Evolutionary conservation across 2,888 invertebrate species (phyloP).

Genomic region (Volucella zonaria): DNA sequence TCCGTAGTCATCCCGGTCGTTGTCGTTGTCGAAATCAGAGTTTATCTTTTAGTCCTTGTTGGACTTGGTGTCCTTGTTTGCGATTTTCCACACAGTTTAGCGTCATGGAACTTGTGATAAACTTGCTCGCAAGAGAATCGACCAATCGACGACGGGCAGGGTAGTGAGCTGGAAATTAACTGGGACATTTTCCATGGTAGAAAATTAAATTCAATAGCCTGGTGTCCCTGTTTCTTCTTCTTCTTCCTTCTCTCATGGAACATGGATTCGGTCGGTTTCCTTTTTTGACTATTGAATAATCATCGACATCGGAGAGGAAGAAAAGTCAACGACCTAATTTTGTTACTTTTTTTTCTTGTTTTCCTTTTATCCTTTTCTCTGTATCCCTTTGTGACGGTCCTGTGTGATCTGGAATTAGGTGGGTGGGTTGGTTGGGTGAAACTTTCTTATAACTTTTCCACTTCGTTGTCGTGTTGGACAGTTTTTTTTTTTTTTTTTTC

Average conservation of each 20-base stretch:
- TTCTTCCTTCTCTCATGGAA: slow-evolving; percentile 23
- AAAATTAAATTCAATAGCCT: slow-evolving; percentile 60
- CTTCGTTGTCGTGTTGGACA: background rate
- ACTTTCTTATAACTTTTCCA: slow-evolving; percentile 28
- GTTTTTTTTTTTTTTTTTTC: no score
- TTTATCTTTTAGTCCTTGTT: slow-evolving; percentile 52
- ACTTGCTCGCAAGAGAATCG: slow-evolving; percentile 25
- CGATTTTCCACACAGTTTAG: slow-evolving; percentile 60
- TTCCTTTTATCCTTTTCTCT: background rate
- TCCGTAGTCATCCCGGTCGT: no score
- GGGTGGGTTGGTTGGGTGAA: background rate
- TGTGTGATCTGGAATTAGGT: no score
- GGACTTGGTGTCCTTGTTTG: slow-evolving; percentile 42
- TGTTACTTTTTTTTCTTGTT: background rate
- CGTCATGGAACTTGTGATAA: slow-evolving; percentile 60
- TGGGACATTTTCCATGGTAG: slow-evolving; percentile 53
- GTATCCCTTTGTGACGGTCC: no score
- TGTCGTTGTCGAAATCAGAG: background rate
- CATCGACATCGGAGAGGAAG: slow-evolving; percentile 46
- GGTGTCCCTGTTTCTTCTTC: background rate
- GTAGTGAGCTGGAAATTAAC: slow-evolving; percentile 46
- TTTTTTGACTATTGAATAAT: slow-evolving; percentile 49
- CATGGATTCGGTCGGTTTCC: slow-evolving; percentile 30
- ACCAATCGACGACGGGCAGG: background rate
- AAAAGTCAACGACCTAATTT: slow-evolving; percentile 59